Base-by-base conservation (phyloP, 2,797 vertebrate genomes). In the Petrocephalus schoutedeni region DNA sequence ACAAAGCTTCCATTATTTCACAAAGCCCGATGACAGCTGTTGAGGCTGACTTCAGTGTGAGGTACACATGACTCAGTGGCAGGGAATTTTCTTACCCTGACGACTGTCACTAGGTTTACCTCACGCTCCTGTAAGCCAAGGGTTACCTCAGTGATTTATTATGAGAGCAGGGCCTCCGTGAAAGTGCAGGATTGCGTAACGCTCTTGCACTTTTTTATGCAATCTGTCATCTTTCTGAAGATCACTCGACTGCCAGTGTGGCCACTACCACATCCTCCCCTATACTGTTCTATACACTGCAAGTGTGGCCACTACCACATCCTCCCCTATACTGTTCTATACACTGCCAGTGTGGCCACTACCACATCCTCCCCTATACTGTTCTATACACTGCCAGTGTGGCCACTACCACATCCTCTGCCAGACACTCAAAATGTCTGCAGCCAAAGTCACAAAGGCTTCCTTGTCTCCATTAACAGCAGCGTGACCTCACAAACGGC, bases 61-160 rank as follows among this genome's bases (percentile, higher is more conserved):
- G 41, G 41, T 36, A 16, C 36, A 21, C 8, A 5, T 45, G 32
- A 88, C 58, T 85, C 51, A 71, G 58, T 23, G 49, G 8, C 19
- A 85, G 61, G 49, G 82, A 88, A 88, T 67, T 85, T 84, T 19
- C 45, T 6, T 56, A 28, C 8, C 14, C 54, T 84, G 12, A 80
- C 28, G 74, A 28, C n/a, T 5, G 58, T 45, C 4, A 7, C 58
- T 57, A 67, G 45, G 36, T 9, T 54, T 53, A 36, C 28, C 21
- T 41, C 45, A 84, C 23, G 1, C 6, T 82, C 49, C 80, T 21
- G 87, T n/a, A 9, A 59, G n/a, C 87, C 83, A 88, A 51, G 53
- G 1, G 74, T 90, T 89, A 91, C 86, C 88, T 92, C 91, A 90
- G 16, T 2, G 4, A 85, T 87, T 10, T 88, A 28, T 54, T 88